A percentile compares a stretch with the other conserved stretches of the same genome.
phyloP scores from a whole-genome alignment of 2,113 vertebrate species.

The Cairina moschata region DNA sequence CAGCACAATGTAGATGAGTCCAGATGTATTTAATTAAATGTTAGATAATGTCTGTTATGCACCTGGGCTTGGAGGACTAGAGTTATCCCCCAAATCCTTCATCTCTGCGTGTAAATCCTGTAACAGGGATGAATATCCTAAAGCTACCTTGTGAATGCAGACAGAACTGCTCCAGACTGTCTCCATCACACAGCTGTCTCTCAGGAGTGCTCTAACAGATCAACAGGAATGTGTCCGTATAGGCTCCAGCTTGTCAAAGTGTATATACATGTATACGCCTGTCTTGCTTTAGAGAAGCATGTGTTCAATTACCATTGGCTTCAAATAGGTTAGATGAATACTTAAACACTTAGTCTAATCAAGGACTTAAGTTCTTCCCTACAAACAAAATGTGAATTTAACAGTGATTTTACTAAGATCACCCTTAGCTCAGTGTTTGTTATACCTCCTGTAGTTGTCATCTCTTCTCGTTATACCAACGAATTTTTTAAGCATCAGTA shows the following conservation, averaged over 20 bases:
- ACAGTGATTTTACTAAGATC: conserved; percentile 14
- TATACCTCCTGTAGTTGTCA: not conserved
- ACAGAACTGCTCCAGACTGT: not conserved
- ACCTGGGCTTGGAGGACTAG: not conserved
- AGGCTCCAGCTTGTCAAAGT: not conserved
- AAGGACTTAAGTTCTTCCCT: not conserved
- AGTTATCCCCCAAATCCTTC: not conserved
- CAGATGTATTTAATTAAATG: not conserved
- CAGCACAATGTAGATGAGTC: not conserved
- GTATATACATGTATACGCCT: fast-evolving
- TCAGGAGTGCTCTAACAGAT: not conserved
- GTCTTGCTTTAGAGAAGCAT: not conserved
- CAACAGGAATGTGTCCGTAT: not conserved
- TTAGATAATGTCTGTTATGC: not conserved
- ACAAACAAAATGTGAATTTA: not conserved
- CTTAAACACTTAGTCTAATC: not conserved
- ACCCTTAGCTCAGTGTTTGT: not conserved
- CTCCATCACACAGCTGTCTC: not conserved
- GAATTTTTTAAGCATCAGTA: not conserved
- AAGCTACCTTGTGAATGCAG: not conserved
- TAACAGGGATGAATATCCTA: not conserved
- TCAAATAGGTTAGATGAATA: not conserved
- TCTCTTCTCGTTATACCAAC: not conserved
- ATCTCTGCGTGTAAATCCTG: not conserved
- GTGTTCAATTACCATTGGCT: not conserved